Evolutionary conservation across 1,140 invertebrate genomes (phyloP).

Genomic region (Apis cerana): DNA sequence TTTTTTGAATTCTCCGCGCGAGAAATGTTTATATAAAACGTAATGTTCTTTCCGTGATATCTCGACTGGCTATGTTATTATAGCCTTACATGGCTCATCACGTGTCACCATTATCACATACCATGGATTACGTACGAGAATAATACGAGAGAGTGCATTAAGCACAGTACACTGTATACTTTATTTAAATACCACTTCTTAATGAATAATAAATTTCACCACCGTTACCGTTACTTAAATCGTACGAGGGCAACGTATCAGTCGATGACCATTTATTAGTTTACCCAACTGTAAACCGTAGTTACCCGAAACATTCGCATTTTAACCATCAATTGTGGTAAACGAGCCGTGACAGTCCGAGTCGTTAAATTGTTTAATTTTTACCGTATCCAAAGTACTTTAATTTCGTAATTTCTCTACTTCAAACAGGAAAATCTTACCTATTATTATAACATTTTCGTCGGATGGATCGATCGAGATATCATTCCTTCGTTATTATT

Average conservation of each 20-base stretch:
- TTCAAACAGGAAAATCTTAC: too few species aligned
- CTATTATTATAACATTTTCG: too few species aligned
- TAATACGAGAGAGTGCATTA: background rate
- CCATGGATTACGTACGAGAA: background rate
- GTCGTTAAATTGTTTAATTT: too few species aligned
- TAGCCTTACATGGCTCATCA: background rate
- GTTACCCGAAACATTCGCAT: background rate
- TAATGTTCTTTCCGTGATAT: background rate
- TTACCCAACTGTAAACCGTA: background rate
- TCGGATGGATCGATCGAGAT: too few species aligned
- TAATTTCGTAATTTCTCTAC: too few species aligned
- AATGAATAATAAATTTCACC: background rate
- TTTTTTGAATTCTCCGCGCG: background rate
- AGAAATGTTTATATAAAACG: background rate
- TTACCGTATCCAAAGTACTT: too few species aligned
- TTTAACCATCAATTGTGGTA: background rate
- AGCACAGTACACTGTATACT: background rate
- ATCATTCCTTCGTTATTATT: too few species aligned
- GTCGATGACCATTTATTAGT: background rate
- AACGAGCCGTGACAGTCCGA: background rate
- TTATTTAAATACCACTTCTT: background rate
- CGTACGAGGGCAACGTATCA: background rate
- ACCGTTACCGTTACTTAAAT: background rate
- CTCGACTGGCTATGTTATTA: background rate
- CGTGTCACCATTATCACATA: background rate